These are phyloP conservation scores for Oenanthe melanoleuca DNA, from an alignment of 2,113 vertebrate genomes.

Conservation along the genomic window DNA sequence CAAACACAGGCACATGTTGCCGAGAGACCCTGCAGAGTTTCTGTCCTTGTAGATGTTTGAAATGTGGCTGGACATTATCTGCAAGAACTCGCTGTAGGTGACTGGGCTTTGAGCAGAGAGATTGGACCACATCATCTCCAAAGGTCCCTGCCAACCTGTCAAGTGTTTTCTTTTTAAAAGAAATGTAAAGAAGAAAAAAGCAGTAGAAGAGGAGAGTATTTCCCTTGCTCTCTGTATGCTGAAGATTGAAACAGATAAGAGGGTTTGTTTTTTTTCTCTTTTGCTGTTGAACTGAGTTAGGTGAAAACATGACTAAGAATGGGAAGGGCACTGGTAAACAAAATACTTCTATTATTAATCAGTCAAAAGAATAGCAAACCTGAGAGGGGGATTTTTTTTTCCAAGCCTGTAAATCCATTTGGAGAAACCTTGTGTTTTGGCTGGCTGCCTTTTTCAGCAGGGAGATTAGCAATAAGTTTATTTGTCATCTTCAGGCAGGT, in stretches of 20 bases:
- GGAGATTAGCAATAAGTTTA: neutral
- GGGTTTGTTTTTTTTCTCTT: neutral
- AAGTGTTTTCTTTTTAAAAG: neutral
- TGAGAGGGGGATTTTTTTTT: neutral
- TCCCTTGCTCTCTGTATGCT: neutral
- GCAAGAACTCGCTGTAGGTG: neutral
- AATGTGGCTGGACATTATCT: fast-evolving
- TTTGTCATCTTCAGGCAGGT: neutral
- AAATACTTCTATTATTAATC: neutral
- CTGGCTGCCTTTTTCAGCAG: neutral
- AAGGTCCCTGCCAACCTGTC: neutral
- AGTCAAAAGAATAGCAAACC: neutral
- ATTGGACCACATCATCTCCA: neutral
- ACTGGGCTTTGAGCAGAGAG: neutral
- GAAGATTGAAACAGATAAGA: neutral
- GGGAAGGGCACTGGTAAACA: neutral
- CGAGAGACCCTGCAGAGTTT: neutral
- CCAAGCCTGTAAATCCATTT: neutral
- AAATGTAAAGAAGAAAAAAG: neutral
- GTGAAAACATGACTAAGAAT: neutral
- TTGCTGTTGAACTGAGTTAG: neutral
- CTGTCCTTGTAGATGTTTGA: neutral
- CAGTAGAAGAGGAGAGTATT: neutral
- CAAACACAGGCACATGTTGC: neutral
- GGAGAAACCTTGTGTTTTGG: constrained; percentile 2